A percentile compares a stretch with the other conserved stretches of the same genome.
Conservation (phyloP, 1,140 invertebrate species). For the Drosophila lowei region DNA sequence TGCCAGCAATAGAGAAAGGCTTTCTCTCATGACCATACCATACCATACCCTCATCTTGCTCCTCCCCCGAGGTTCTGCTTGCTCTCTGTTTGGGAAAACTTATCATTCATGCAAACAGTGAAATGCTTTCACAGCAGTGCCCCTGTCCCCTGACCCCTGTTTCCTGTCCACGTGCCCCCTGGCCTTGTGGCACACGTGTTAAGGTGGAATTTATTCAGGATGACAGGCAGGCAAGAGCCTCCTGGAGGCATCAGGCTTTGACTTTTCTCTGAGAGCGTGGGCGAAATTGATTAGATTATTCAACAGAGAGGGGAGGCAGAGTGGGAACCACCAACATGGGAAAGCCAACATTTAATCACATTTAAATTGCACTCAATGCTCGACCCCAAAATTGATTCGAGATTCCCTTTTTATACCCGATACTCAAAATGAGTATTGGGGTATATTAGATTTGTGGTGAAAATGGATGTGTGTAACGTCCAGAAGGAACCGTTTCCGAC, state of each 20-base stretch:
- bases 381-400: constrained; percentile 33
- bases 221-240: constrained; percentile 56
- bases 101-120: constrained; percentile 79
- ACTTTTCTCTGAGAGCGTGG: constrained; percentile 9
- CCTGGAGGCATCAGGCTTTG: constrained; percentile 2
- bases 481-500: no score
- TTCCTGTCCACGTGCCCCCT: neutral
- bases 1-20: no score
- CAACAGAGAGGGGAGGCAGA: constrained; percentile 3
- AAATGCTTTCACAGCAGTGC: constrained; percentile 69
- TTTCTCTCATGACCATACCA: constrained; percentile 10
- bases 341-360: constrained; percentile 71
- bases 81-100: constrained; percentile 23
- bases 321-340: no score
- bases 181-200: constrained; percentile 62
- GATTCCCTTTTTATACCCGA: constrained; percentile 23
- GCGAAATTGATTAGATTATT: constrained; percentile 76
- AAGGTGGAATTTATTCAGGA: constrained; percentile 70
- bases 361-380: constrained; percentile 70
- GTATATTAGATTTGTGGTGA: no score
- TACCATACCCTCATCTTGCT: neutral
- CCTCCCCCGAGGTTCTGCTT: constrained; percentile 6
- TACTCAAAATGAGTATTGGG: no score
- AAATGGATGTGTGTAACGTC: no score
- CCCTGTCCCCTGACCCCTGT: neutral